Conservation (phyloP, 2,797 vertebrate species). For the Poecile montanus region DNA sequence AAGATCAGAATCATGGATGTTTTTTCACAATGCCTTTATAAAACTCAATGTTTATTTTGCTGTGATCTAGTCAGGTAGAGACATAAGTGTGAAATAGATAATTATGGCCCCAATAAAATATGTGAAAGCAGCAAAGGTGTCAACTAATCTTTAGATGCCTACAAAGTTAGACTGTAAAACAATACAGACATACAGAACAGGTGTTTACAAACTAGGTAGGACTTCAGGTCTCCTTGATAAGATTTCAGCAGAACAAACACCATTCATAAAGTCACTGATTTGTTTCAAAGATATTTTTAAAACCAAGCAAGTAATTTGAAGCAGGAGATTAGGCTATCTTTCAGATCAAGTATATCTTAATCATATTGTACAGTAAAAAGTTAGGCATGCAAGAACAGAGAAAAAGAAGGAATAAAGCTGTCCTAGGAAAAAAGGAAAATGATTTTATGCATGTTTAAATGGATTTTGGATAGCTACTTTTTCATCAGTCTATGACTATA, state of each 20-base stretch:
- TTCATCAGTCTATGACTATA: background rate
- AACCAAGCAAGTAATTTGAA: background rate
- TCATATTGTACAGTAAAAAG: background rate
- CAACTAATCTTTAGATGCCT: background rate
- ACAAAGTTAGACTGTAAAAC: background rate
- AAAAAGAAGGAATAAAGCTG: background rate
- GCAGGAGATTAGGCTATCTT: background rate
- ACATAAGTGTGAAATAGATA: background rate
- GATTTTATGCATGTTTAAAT: background rate
- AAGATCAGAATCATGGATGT: background rate
- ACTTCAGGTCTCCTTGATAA: background rate
- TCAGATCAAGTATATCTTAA: background rate
- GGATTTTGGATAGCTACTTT: background rate
- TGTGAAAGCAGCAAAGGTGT: background rate
- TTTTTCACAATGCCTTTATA: background rate
- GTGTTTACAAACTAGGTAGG: background rate
- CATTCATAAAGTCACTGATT: background rate
- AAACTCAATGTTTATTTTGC: background rate
- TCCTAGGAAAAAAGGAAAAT: background rate
- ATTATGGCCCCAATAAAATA: background rate
- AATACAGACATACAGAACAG: background rate
- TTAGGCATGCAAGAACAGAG: background rate
- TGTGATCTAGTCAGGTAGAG: background rate
- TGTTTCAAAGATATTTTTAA: conserved; percentile 8
- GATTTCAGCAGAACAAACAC: background rate